phyloP scores from a whole-genome alignment of 2,888 invertebrate species.

The Aproaerema taeniolella region DNA sequence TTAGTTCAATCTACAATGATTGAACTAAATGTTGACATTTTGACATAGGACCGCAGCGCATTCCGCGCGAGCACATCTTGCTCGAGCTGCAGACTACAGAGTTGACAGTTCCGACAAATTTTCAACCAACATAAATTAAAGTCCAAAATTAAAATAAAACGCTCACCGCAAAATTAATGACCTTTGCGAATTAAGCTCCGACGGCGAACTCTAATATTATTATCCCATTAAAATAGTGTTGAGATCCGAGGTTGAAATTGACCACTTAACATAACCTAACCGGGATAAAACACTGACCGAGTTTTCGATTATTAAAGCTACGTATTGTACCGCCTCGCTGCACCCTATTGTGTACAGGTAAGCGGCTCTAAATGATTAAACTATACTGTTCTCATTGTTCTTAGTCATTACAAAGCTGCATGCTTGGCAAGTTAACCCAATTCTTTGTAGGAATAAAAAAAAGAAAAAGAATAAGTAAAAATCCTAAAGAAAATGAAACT shows the following conservation, averaged over 20 bases:
- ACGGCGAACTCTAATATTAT: conserved; percentile 6
- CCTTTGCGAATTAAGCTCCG: conserved; percentile 7
- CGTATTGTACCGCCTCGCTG: no score
- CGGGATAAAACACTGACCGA: background rate
- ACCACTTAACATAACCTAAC: background rate
- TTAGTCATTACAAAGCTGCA: no score
- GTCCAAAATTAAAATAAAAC: conserved; percentile 8
- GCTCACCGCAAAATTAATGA: conserved; percentile 9
- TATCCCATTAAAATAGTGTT: conserved; percentile 10
- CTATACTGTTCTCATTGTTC: no score
- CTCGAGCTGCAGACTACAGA: no score
- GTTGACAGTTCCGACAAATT: background rate
- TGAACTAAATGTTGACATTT: background rate
- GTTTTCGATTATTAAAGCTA: no score
- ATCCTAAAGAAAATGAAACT: no score
- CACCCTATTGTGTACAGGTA: background rate
- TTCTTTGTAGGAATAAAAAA: no score
- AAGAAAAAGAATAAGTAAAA: no score
- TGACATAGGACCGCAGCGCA: no score
- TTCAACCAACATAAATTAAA: background rate
- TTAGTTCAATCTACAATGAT: background rate
- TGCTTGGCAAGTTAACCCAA: no score
- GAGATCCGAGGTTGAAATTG: background rate
- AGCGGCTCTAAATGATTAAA: background rate
- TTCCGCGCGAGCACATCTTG: no score